phyloP scores from a whole-genome alignment of 2,113 vertebrate species.

The Hydrochoerus hydrochaeris region DNA sequence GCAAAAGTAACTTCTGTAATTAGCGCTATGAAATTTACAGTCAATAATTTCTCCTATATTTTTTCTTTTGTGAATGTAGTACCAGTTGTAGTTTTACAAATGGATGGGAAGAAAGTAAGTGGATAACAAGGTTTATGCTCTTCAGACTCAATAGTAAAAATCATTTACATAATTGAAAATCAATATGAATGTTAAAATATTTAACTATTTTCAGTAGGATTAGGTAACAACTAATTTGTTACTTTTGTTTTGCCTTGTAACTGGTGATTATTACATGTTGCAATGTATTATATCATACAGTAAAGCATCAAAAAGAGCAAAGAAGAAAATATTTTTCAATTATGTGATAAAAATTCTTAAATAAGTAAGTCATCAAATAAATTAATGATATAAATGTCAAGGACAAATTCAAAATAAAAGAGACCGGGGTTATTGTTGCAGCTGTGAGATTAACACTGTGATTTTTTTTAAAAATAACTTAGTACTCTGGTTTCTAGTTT shows the following conservation, averaged over 20 bases:
- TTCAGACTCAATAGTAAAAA: neutral
- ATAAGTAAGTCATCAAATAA: conserved; percentile 55
- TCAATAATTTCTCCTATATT: neutral
- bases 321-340: neutral
- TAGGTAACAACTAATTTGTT: conserved; percentile 10
- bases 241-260: conserved; percentile 41
- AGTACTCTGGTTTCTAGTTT: conserved; percentile 44
- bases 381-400: conserved; percentile 47
- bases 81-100: neutral
- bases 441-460: neutral
- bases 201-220: neutral
- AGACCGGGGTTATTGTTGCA: neutral
- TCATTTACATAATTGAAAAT: conserved; percentile 28
- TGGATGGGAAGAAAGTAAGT: neutral
- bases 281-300: neutral
- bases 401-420: conserved; percentile 48
- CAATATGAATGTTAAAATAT: conserved; percentile 52
- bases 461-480: neutral
- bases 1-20: neutral
- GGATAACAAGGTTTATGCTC: conserved; percentile 16
- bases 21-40: neutral
- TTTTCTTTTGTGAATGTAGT: neutral
- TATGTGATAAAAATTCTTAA: neutral
- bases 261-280: conserved; percentile 44
- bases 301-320: conserved; percentile 28